Conservation (phyloP, 53 echinoderm and acorn worm genomes). For the Pentamera pediparva region DNA sequence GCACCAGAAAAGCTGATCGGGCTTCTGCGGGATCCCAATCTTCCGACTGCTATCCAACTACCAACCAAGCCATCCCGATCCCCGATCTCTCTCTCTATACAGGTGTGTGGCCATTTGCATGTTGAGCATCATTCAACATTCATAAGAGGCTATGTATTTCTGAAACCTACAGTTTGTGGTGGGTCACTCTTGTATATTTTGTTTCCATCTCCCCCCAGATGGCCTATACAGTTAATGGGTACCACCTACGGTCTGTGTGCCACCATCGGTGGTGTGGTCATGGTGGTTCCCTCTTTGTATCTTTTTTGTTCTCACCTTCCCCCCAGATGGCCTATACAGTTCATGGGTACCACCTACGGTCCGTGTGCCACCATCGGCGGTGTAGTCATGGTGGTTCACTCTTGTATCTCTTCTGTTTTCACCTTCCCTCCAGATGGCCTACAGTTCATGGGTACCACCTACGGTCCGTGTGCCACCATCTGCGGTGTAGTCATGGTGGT, state of each 20-base stretch:
- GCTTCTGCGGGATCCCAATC: too few species aligned
- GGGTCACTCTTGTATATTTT: too few species aligned
- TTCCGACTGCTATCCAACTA: too few species aligned
- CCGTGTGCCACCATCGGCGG: constrained; percentile 43
- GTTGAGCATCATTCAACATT: too few species aligned
- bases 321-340: constrained; percentile 72
- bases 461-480: constrained; percentile 44
- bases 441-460: constrained; percentile 72
- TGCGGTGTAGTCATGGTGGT: constrained; percentile 62
- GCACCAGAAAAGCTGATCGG: too few species aligned
- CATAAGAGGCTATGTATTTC: too few species aligned
- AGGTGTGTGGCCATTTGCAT: too few species aligned
- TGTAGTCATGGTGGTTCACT: constrained; percentile 65
- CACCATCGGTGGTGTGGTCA: constrained; percentile 44
- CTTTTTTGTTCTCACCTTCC: background rate
- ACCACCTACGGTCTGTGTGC: constrained; percentile 60
- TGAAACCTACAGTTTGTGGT: too few species aligned
- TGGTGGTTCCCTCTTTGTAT: constrained; percentile 70
- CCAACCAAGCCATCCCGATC: too few species aligned
- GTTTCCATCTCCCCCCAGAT: constrained; percentile 38
- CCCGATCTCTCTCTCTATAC: too few species aligned
- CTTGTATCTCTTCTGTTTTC: too few species aligned
- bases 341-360: constrained; percentile 75
- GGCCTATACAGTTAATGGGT: constrained; percentile 75
- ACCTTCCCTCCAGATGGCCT: constrained; percentile 57